These are phyloP conservation scores for Amblyopsis hoosieri DNA, from an alignment of 2,797 vertebrate species.

Conservation along the genomic window DNA sequence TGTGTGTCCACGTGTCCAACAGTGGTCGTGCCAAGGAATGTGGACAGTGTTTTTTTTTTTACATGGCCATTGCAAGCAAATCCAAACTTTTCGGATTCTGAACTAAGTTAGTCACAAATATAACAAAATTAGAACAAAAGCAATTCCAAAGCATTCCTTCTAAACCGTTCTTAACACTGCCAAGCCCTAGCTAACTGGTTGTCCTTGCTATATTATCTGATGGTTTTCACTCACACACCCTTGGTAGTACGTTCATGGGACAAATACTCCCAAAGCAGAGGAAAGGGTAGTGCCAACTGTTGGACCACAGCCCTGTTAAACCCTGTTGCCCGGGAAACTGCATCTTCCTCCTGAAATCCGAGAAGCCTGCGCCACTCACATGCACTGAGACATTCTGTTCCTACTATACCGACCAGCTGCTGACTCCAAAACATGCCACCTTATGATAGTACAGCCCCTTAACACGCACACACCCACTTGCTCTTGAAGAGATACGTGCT, in stretches of 20 bases:
- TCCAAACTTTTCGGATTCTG: too few relatives aligned
- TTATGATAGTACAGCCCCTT: constrained; percentile 39
- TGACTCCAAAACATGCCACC: constrained; percentile 53
- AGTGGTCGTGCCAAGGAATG: too few relatives aligned
- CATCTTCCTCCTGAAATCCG: constrained; percentile 72
- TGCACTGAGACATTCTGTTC: constrained; percentile 76
- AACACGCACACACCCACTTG: constrained; percentile 28
- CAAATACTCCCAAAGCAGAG: neutral
- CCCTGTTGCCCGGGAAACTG: constrained; percentile 44
- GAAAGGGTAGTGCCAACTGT: constrained; percentile 22
- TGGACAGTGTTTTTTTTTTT: too few relatives aligned
- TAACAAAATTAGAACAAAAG: too few relatives aligned
- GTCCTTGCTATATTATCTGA: constrained; percentile 2
- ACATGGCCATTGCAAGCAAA: too few relatives aligned
- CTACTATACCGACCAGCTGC: constrained; percentile 57
- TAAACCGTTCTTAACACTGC: constrained; percentile 17
- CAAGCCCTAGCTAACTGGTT: neutral
- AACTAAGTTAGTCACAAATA: too few relatives aligned
- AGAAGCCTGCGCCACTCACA: constrained; percentile 54
- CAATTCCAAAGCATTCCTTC: too few relatives aligned
- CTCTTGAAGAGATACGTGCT: constrained; percentile 10
- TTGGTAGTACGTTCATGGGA: constrained; percentile 16
- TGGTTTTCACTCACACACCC: constrained; percentile 11
- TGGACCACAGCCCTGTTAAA: constrained; percentile 5
- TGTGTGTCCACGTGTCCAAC: too few relatives aligned